Evolutionary conservation across 64 coral and sea anemone genomes (phyloP), one percentile per base, ranked within the genome.

Genomic region (Exaiptasia diaphana): DNA sequence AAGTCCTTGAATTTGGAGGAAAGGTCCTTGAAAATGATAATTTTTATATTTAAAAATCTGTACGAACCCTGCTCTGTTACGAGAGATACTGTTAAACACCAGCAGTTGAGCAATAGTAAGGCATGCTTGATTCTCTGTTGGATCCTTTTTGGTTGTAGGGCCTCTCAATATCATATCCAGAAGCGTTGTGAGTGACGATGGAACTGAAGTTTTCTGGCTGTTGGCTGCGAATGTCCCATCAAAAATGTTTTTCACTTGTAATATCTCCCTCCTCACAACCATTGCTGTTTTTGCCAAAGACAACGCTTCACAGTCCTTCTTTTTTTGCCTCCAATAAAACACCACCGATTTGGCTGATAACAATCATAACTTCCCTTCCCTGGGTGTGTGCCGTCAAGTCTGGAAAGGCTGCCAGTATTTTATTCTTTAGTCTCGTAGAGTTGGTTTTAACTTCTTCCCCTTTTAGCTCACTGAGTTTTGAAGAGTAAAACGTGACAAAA

Each of bases 401-500:
- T 58, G 53, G 75, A 61, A 78, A 78, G 20, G 37, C 75, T 37
- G 17, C 75, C 26, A 58, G 18, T 31, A 78, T 62, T 12, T 53
- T 59, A 26, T 59, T 33, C 59, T 78, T 78, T 18, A 78, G 75
- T 60, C 78, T 64, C 36, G 90, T 76, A 67, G 76, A 31, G 28
- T 87, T 90, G 50, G 74, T 46, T 60, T 40, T 72, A 40, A 20
- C 68, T 18, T 9, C 37, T 72, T 7, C 30, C 7, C 33, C 63
- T 67, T 30, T 32, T 3, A 27, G 27, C 15, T 67, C 63, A 48
- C 31, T 74, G 31, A 50, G 29, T 14, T 50, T 74, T 5, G 71
- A 74, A 13, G 45, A 22, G 27, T 27, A 74, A 45, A 49, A 44
- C 42, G 44, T 4, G 0, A 74, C 71, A 44, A 74, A 26, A 2